Evolutionary conservation across 2,797 vertebrate species (phyloP), one percentile per base, ranked within the genome.

Genomic region (Nyctalus aviator): DNA sequence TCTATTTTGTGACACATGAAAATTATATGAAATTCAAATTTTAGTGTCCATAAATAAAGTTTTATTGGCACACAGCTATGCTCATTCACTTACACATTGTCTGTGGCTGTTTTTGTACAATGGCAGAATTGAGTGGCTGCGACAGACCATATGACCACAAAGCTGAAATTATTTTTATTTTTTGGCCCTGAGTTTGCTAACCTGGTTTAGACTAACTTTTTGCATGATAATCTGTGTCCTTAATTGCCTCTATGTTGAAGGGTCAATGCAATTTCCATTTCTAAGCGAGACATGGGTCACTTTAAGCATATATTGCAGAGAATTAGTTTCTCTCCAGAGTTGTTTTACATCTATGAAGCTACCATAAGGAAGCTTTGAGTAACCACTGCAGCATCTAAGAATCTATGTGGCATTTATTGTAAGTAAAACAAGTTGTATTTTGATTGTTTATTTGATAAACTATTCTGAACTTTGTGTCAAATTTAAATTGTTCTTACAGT

Each of bases 31-130:
- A 92, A 64, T 86, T 62, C 55, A 72, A 27, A 25, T 73, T 50
- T 64, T 53, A 72, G 91, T 71, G 35, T 89, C 76, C 53, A 2
- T 76, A 50, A 96, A 73, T 93, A 93, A 93, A 95, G 88, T 41
- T 48, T 81, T 55, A 12, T 62, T 84, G 87, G 78, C 91, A 57
- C 82, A 72, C 35, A 64, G 75, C 75, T 55, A 4, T 50, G 48
- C 44, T 81, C 44, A 10, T 37, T 50, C 30, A 27, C 87, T 41
- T 66, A 6, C 13, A 4, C 15, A 14, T 30, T 62, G 83, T 84
- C 44, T 92, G 23, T 57, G 83, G 89, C 86, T 76, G 53, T 62
- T 72, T 88, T 37, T 66, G 32, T 82, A 10, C 35, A 69, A 72
- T 0, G 6, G 46, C 68, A 41, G 66, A 35, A 59, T 62, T n/a